Percentiles rank a stretch among this genome's conserved stretches.
Evolutionary conservation across 1,140 invertebrate genomes (phyloP).

Genomic region (Oreohelix idahoensis): DNA sequence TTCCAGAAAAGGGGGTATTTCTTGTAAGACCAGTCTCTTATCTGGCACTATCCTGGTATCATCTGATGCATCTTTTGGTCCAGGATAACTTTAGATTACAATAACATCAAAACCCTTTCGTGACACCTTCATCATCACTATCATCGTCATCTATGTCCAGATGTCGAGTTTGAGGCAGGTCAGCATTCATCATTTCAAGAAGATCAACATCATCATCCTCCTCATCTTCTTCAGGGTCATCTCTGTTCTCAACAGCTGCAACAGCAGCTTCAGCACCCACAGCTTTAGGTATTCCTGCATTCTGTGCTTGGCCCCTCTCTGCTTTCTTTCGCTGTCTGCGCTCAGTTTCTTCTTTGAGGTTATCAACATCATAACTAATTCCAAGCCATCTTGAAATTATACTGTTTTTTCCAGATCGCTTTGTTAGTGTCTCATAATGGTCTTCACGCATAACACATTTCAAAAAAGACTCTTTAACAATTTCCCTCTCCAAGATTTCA

Average conservation of each 20-base stretch:
- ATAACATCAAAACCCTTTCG: too few relatives aligned
- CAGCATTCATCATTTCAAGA: constrained; percentile 11
- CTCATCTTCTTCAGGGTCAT: constrained; percentile 30
- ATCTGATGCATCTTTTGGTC: too few relatives aligned
- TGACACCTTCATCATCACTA: constrained; percentile 35
- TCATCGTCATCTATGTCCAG: constrained; percentile 36
- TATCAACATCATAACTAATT: constrained; percentile 30
- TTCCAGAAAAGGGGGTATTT: too few relatives aligned
- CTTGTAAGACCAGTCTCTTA: too few relatives aligned
- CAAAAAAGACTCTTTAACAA: constrained; percentile 49
- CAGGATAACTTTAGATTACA: too few relatives aligned
- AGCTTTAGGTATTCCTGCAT: background rate
- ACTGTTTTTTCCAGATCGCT: constrained; percentile 12
- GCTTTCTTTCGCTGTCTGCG: background rate
- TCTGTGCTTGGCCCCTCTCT: background rate
- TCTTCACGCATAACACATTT: constrained; percentile 43
- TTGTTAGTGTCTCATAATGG: constrained; percentile 33
- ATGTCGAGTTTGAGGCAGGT: constrained; percentile 30
- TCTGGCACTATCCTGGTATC: too few relatives aligned
- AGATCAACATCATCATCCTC: constrained; percentile 41
- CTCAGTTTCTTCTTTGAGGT: too few relatives aligned
- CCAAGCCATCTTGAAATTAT: constrained; percentile 51
- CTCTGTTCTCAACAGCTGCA: constrained; percentile 40
- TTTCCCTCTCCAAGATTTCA: constrained; percentile 49
- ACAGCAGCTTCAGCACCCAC: background rate